Percentiles rank a stretch among this genome's conserved stretches.
Evolutionary conservation across 1,140 invertebrate species (phyloP).

Genomic region (Drosophila bifasciata): DNA sequence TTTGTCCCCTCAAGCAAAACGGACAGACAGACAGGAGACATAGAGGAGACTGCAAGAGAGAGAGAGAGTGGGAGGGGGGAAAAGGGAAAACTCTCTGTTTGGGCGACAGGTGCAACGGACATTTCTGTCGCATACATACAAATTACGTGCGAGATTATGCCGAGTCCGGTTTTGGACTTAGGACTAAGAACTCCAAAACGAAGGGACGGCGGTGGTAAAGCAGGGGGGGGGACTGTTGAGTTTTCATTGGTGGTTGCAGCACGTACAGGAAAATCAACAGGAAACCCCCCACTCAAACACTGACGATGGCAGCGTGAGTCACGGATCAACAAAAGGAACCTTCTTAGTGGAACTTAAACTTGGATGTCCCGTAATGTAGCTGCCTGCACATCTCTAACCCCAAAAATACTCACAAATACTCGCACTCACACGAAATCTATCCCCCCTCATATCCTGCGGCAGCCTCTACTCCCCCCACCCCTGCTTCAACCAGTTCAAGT

Average conservation of each 20-base stretch:
- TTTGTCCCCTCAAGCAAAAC: constrained; percentile 49
- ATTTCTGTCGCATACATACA: constrained; percentile 79
- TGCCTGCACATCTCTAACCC: too few relatives aligned
- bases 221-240: not conserved
- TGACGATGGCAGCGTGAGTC: constrained; percentile 23
- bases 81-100: constrained; percentile 36
- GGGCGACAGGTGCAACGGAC: constrained; percentile 73
- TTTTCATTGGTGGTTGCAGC: constrained; percentile 22
- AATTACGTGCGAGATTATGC: constrained; percentile 77
- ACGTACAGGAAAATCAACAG: constrained; percentile 45
- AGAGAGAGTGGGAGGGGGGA: not conserved
- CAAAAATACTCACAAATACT: too few relatives aligned
- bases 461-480: too few relatives aligned
- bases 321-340: not conserved
- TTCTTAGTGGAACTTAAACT: too few relatives aligned
- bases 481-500: too few relatives aligned
- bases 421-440: too few relatives aligned
- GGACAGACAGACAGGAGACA: constrained; percentile 25
- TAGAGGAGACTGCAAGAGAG: not conserved
- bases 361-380: too few relatives aligned
- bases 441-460: too few relatives aligned
- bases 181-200: constrained; percentile 38
- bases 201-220: too few relatives aligned
- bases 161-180: constrained; percentile 51
- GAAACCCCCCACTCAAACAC: not conserved